Conservation (phyloP, 2,797 vertebrate genomes). For the Eulemur mongoz region DNA sequence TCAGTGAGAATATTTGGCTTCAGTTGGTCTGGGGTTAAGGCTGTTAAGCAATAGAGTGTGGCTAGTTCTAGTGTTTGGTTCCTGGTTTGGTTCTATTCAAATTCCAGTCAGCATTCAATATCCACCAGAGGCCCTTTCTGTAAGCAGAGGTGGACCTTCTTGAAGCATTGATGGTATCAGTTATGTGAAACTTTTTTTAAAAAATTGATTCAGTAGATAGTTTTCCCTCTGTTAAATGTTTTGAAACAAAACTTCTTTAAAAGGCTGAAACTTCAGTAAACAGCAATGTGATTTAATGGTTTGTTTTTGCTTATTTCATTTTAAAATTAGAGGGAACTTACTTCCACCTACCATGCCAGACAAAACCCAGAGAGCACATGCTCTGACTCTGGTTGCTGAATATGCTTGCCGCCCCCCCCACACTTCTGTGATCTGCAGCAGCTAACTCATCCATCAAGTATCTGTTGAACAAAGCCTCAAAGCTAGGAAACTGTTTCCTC, state of each 20-base stretch:
- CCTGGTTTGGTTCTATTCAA: background rate
- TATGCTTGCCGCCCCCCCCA: background rate
- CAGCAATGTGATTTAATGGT: background rate
- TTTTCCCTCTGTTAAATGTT: conserved; percentile 36
- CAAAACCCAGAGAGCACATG: background rate
- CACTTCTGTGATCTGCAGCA: background rate
- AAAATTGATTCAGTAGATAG: background rate
- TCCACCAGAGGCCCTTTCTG: background rate
- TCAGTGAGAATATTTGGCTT: conserved; percentile 54
- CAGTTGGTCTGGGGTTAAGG: background rate
- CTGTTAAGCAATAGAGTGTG: background rate
- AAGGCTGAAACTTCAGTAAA: conserved; percentile 20
- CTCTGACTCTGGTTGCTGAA: background rate
- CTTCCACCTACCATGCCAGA: conserved; percentile 17
- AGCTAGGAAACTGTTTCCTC: conserved; percentile 38
- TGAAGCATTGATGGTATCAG: background rate
- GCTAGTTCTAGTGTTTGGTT: background rate
- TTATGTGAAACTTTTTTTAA: background rate
- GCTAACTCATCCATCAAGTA: background rate
- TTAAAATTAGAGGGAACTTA: conserved; percentile 28
- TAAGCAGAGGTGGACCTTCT: conserved; percentile 16
- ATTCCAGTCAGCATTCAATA: background rate
- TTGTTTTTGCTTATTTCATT: conserved; percentile 51
- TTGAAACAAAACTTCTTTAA: conserved; percentile 51
- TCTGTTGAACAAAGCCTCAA: conserved; percentile 34